Evolutionary conservation across 2,888 invertebrate genomes (phyloP), one percentile per base, ranked within the genome.

Genomic region (Brachycybe producta): DNA sequence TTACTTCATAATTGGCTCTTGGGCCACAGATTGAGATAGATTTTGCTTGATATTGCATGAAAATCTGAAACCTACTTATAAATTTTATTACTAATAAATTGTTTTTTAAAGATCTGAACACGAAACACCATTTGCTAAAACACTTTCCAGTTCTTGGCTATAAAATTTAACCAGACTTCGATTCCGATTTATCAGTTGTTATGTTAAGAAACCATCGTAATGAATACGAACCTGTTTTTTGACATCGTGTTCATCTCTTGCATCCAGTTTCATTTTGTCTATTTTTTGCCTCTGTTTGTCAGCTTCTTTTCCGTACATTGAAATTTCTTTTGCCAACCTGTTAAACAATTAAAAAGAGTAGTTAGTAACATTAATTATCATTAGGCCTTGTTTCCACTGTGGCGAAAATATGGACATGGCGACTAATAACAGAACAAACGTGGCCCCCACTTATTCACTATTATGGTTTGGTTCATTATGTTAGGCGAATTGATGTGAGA

Each of bases 291-390:
- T 77, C 67, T 90, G 84, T 52, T 73, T 75, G 43, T 76, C 77
- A 0, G 78, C 81, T 69, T 94, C 92, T 63, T 81, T 84, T 63
- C 88, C 86, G 65, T 91, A 92, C 43, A 81, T 79, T 5, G 78
- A 69, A 65, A 86, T 90, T 65, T 94, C 92, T 67, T 91, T 92
- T 4, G 87, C 75, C 58, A 91, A 75, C 59, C 65, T 65, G n/a
- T n/a, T n/a, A n/a, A n/a, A n/a, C n/a, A n/a, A n/a, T n/a, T n/a
- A n/a, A n/a, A n/a, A n/a, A n/a, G n/a, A n/a, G n/a, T n/a, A n/a
- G n/a, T n/a, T n/a, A n/a, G n/a, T n/a, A n/a, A n/a, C n/a, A n/a
- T n/a, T n/a, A n/a, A n/a, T n/a, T n/a, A n/a, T n/a, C n/a, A n/a
- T n/a, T n/a, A n/a, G n/a, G n/a, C n/a, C n/a, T n/a, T n/a, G n/a